Conservation (phyloP, 1,140 invertebrate species). For the Heterodera carotae region DNA sequence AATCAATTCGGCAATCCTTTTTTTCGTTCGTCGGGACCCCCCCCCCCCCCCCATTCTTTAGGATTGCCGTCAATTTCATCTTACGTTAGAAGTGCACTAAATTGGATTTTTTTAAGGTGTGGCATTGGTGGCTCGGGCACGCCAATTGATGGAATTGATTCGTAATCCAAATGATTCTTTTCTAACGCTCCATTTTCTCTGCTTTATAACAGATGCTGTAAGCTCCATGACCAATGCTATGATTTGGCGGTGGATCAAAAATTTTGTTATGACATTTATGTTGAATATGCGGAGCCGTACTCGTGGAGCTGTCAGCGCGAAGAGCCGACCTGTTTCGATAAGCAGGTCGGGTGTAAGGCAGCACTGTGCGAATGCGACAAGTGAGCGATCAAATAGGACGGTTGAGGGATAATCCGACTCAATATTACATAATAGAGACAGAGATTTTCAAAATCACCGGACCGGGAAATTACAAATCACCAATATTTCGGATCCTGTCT, state of each 20-base stretch:
- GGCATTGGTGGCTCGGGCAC: conserved; percentile 35
- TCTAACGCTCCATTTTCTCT: neutral
- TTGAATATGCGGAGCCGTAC: conserved; percentile 38
- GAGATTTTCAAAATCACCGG: too few species aligned
- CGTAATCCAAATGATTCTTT: conserved; percentile 11
- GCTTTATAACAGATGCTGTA: conserved; percentile 36
- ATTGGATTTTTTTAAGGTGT: conserved; percentile 26
- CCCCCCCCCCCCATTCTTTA: conserved; percentile 4
- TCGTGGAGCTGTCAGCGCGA: conserved; percentile 14
- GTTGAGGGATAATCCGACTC: too few species aligned
- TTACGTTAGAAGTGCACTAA: neutral
- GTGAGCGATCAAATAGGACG: neutral
- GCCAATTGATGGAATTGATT: conserved; percentile 39
- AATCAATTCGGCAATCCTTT: too few species aligned
- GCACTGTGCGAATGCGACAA: conserved; percentile 28
- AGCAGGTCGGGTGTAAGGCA: conserved; percentile 9
- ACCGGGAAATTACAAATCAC: too few species aligned
- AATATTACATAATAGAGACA: too few species aligned
- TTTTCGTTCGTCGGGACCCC: too few species aligned
- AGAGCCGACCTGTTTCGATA: neutral
- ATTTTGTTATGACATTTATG: conserved; percentile 31
- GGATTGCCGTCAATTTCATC: neutral
- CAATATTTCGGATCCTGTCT: neutral
- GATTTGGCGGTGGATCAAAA: conserved; percentile 35
- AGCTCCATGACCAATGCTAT: conserved; percentile 40